Evolutionary conservation across 2,797 vertebrate species (phyloP), one percentile per base, ranked within the genome.

Genomic region (Melanotaenia nigrans): DNA sequence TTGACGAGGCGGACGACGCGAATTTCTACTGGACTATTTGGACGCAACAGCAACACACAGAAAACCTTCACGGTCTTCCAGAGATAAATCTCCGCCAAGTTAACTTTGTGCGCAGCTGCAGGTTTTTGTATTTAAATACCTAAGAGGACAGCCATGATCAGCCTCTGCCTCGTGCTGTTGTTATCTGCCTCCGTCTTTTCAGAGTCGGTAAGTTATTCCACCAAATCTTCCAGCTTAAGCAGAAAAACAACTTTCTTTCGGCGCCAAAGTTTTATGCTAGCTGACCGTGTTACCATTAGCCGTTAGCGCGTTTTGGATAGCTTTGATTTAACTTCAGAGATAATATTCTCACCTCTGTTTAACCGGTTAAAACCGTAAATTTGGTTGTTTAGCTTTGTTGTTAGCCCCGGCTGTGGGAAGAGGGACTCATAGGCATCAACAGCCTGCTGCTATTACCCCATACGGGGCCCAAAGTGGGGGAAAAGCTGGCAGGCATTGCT

Each of bases 161-260:
- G 63, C 73, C 69, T 93, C 13, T 87, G 83, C 84, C 84, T 95
- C 77, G 75, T 92, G 79, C 14, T 94, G 70, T 7, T 92, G 42
- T 61, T 94, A 14, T 79, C 90, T 3, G 90, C 90, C 82, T 90
- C 91, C 71, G 93, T 90, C 2, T 77, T 75, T 33, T 89, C 93
- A 22, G 94, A 95, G 77, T 95, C 94, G 94, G 94, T 95, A 85
- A 95, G 94, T 79, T 25, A 12, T 40, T 35, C 28, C 12, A 5
- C 9, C 4, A 25, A 18, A 61, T 22, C 8, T 42, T 25, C 10
- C 18, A 2, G 24, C 6, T 18, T 10, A 40, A 40, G 20, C 5
- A 7, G 20, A 20, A n/a, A 47, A 18, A 24, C 3, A 53, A 24
- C 49, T 25, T 53, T 24, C n/a, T 55, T 51, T 24, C 4, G n/a